These are phyloP conservation scores for Morpho helenor DNA, from an alignment of 2,888 invertebrate genomes.

Conservation along the genomic window DNA sequence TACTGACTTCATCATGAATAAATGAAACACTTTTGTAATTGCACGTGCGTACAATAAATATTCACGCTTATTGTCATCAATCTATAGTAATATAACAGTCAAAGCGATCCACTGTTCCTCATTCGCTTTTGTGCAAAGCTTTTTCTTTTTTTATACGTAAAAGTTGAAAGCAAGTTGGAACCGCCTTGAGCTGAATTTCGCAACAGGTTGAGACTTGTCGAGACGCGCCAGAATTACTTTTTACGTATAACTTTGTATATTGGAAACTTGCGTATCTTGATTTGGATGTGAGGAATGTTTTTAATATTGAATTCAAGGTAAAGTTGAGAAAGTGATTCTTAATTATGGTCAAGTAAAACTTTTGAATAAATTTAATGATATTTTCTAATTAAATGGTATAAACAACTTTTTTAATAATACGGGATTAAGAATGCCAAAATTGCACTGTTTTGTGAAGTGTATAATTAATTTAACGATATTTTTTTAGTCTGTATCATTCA, in stretches of 20 bases:
- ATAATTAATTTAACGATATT: too few relatives aligned
- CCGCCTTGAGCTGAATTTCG: constrained; percentile 38
- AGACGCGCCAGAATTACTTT: constrained; percentile 22
- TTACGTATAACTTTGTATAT: constrained; percentile 15
- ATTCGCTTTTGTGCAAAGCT: constrained; percentile 28
- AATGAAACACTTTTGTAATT: constrained; percentile 19
- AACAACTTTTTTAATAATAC: too few relatives aligned
- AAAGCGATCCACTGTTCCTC: constrained; percentile 9
- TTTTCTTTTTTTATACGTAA: constrained; percentile 31
- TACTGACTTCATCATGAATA: constrained; percentile 16
- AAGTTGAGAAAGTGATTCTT: too few relatives aligned
- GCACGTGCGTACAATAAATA: constrained; percentile 29
- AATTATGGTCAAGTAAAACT: too few relatives aligned
- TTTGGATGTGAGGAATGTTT: not conserved
- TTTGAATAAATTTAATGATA: too few relatives aligned
- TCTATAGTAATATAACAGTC: constrained; percentile 25
- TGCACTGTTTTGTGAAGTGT: too few relatives aligned
- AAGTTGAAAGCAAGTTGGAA: constrained; percentile 41
- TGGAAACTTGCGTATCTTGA: not conserved
- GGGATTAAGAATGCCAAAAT: too few relatives aligned
- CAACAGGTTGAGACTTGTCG: constrained; percentile 61
- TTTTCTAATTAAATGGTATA: too few relatives aligned
- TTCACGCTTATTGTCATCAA: constrained; percentile 18
- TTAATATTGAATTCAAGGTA: too few relatives aligned
- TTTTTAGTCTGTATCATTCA: too few relatives aligned